Percentiles rank a stretch among this genome's conserved stretches.
These are phyloP conservation scores for Rosalia funebris DNA, from an alignment of 2,888 invertebrate species.

Conservation along the genomic window DNA sequence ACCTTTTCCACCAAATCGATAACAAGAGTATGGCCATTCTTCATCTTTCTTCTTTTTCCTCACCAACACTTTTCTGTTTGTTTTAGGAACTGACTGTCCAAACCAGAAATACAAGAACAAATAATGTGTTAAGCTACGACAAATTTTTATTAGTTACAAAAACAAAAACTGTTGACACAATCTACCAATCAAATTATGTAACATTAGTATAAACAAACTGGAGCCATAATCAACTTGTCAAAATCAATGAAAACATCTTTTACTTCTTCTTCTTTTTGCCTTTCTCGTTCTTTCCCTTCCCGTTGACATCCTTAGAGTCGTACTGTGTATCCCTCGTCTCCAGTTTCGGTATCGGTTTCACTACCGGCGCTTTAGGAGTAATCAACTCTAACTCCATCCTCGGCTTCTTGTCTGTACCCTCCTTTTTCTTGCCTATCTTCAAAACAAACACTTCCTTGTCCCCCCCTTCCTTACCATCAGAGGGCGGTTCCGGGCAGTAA, in stretches of 20 bases:
- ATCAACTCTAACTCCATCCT: slow-evolving; percentile 77
- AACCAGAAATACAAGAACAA: too few species aligned
- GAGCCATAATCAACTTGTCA: background rate
- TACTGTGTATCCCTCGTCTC: slow-evolving; percentile 76
- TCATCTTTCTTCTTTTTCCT: too few species aligned
- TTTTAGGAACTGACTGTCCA: too few species aligned
- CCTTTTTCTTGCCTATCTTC: slow-evolving; percentile 79
- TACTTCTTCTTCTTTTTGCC: background rate
- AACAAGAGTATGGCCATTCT: too few species aligned
- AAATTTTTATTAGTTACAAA: too few species aligned
- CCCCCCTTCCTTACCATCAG: background rate
- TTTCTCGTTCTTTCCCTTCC: background rate
- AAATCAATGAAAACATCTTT: too few species aligned
- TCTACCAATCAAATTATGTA: background rate
- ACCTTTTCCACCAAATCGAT: too few species aligned
- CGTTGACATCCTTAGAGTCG: slow-evolving; percentile 61
- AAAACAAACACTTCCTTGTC: slow-evolving; percentile 61
- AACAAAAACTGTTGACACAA: background rate
- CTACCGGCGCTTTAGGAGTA: slow-evolving; percentile 75
- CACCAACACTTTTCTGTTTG: too few species aligned
- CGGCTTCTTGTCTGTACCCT: slow-evolving; percentile 74
- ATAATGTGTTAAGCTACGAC: too few species aligned
- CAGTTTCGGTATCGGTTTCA: slow-evolving; percentile 69
- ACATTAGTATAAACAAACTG: too few species aligned
- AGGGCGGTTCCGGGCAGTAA: background rate